Conservation (phyloP, 2,113 vertebrate species). For the Cephalopterus ornatus region DNA sequence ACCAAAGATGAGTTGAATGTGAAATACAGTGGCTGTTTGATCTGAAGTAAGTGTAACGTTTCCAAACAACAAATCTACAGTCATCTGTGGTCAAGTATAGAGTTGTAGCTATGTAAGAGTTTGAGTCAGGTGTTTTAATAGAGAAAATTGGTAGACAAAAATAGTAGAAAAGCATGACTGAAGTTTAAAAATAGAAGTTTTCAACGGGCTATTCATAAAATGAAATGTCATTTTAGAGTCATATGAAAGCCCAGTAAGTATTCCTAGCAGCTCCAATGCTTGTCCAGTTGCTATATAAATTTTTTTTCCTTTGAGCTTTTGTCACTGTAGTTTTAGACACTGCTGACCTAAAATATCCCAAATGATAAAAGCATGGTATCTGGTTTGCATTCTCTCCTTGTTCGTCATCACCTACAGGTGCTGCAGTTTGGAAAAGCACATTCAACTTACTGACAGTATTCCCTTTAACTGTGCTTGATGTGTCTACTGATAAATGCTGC, state of each 20-base stretch:
- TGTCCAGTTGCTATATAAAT: accelerated
- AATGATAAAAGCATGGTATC: neutral
- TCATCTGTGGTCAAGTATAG: neutral
- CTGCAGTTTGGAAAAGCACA: neutral
- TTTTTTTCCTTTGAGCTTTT: neutral
- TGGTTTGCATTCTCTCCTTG: neutral
- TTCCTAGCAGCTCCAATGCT: neutral
- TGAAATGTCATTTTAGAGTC: neutral
- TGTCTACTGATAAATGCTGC: neutral
- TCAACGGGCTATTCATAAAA: neutral
- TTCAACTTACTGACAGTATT: neutral
- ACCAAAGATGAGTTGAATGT: neutral
- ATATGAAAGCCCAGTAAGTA: neutral
- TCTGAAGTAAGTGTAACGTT: neutral
- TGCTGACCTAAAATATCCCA: neutral
- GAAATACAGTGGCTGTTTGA: neutral
- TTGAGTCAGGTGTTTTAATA: neutral
- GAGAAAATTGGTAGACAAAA: neutral
- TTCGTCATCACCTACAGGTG: neutral
- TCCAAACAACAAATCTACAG: neutral
- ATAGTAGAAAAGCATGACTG: neutral
- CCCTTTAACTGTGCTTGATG: neutral
- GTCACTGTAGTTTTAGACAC: neutral
- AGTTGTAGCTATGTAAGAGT: neutral
- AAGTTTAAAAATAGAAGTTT: neutral